phyloP scores from a whole-genome alignment of 2,113 vertebrate species.

The Serilophus lunatus region DNA sequence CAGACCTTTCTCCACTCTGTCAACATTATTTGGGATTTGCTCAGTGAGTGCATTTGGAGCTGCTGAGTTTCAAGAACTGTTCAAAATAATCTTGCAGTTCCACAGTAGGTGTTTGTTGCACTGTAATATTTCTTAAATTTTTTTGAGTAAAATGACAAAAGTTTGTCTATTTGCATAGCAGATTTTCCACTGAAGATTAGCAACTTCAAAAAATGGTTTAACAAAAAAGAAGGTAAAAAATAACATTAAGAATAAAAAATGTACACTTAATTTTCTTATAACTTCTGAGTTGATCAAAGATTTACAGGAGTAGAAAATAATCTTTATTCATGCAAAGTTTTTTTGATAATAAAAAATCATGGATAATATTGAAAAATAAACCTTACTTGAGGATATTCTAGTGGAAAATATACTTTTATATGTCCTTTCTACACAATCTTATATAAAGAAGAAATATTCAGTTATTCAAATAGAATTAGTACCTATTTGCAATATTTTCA shows the following conservation, averaged over 20 bases:
- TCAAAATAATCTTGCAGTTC: background rate
- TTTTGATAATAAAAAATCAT: background rate
- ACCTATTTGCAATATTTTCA: background rate
- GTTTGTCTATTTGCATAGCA: background rate
- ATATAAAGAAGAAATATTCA: background rate
- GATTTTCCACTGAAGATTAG: background rate
- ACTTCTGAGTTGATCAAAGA: background rate
- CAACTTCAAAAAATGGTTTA: background rate
- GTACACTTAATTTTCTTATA: background rate
- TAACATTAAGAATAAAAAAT: background rate
- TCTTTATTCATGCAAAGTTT: background rate
- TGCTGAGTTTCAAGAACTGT: slow-evolving; percentile 10
- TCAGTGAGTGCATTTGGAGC: background rate
- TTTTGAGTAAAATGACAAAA: background rate
- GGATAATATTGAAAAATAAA: background rate
- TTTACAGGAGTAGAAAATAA: background rate
- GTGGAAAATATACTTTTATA: background rate
- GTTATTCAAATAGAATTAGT: background rate
- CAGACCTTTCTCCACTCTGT: slow-evolving; percentile 26
- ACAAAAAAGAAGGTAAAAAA: background rate
- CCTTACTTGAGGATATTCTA: background rate
- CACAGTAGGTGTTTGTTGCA: background rate
- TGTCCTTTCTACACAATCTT: background rate
- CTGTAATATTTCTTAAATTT: background rate
- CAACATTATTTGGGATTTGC: slow-evolving; percentile 8